Base-by-base conservation (phyloP, 2,888 invertebrate species). In the Ennomos quercinarius region DNA sequence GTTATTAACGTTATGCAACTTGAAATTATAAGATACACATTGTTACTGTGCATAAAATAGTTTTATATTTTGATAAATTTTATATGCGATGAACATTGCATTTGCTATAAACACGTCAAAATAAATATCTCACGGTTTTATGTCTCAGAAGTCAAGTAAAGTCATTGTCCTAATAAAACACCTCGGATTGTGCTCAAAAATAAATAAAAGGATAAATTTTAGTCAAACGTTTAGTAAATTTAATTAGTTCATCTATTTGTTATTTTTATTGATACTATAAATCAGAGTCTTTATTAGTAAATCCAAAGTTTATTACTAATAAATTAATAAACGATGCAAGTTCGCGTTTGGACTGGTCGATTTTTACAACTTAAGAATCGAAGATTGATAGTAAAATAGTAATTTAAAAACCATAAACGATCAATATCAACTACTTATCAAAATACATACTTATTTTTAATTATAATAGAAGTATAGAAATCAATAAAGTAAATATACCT, bases 361-460 rank as follows among this genome's bases (percentile, higher is more conserved):
- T 51, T 54, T 58, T 53, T 51, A 59, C 46, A 47, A 13, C 53
- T 8, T 41, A 50, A 40, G 40, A 50, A 55, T 63, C 52, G 37
- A 47, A 52, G 49, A 63, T 67, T 61, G 55, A 65, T 63, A 52
- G 47, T 57, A 51, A 64, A 66, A 61, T 50, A 34, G 41, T 51
- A 34, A 61, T 64, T 62, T 57, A 57, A 52, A 52, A 49, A 46
- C 66, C 43, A 64, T 68, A 64, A 68, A 66, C 57, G 10, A 59
- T 63, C 37, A 41, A 60, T 59, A 51, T 12, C 5, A 42, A 42
- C 13, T 35, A n/a, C n/a, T n/a, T n/a, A n/a, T 36, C 8, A 17
- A 36, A 11, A 6, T 34, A 11, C 43, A 27, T 40, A 36, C 11
- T 6, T 27, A 27, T 40, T 12, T 44, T 56, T 49, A n/a, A 40